Evolutionary conservation across 2,113 vertebrate genomes (phyloP).

Genomic region (Peucedramus taeniatus): DNA sequence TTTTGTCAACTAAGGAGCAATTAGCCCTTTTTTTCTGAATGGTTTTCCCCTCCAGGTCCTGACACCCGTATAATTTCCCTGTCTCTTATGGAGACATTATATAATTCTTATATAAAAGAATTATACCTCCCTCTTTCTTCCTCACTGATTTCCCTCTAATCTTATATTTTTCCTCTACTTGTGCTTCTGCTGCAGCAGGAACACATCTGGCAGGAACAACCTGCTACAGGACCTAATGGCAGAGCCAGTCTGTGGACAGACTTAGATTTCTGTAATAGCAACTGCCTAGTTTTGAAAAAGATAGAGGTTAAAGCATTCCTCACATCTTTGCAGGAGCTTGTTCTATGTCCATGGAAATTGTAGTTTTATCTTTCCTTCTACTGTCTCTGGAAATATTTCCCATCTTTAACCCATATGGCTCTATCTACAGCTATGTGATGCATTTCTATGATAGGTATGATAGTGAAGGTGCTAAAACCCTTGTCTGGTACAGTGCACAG

Average conservation of each 20-base stretch:
- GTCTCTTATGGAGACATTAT: neutral
- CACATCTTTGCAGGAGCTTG: neutral
- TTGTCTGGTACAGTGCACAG: neutral
- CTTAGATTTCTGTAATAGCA: neutral
- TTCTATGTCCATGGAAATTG: neutral
- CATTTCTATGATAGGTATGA: neutral
- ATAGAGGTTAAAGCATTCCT: neutral
- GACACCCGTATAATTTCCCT: neutral
- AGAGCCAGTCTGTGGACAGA: neutral
- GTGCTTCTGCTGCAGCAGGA: neutral
- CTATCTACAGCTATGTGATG: neutral
- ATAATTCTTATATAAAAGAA: neutral
- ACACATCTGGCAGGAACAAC: neutral
- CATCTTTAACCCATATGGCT: neutral
- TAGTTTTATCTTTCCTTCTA: neutral
- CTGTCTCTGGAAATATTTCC: neutral
- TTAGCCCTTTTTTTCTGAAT: neutral
- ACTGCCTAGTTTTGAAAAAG: neutral
- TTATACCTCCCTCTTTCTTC: neutral
- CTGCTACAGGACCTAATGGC: neutral
- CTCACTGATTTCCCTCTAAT: neutral
- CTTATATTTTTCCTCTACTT: neutral
- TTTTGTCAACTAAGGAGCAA: neutral
- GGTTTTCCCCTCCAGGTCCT: neutral
- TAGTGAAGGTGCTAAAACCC: neutral